phyloP scores from a whole-genome alignment of 2,113 vertebrate species.

The Columba janthina region DNA sequence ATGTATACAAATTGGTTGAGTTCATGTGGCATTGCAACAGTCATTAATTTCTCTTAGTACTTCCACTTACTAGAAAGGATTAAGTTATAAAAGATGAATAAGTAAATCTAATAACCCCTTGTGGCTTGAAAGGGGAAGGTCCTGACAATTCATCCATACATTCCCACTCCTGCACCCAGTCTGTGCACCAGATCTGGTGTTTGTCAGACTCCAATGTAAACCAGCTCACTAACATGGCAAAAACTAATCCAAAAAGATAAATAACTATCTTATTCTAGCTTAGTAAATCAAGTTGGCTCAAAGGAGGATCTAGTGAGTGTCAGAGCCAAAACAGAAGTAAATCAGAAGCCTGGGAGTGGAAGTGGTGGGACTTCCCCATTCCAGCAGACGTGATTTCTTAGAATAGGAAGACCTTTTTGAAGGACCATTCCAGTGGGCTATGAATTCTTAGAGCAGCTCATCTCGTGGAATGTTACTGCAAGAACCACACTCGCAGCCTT shows the following conservation, averaged over 20 bases:
- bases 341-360: neutral
- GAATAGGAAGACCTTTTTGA: neutral
- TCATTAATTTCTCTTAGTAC: neutral
- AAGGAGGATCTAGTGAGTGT: neutral
- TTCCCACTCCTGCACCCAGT: neutral
- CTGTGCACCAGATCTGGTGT: neutral
- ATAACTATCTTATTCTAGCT: neutral
- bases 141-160: neutral
- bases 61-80: neutral
- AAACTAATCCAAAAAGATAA: neutral
- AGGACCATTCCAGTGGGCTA: neutral
- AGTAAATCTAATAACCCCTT: neutral
- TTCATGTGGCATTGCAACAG: neutral
- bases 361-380: neutral
- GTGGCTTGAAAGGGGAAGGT: neutral
- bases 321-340: neutral
- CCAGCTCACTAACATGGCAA: neutral
- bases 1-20: neutral
- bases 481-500: rapidly evolving
- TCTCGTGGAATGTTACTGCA: neutral
- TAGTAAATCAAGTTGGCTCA: neutral
- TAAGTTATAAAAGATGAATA: neutral
- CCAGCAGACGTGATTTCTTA: neutral
- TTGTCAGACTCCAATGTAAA: neutral
- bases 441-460: neutral